A percentile compares a stretch with the other conserved stretches of the same genome.
phyloP scores from a whole-genome alignment of 2,888 invertebrate species.

The Amiota minor region DNA sequence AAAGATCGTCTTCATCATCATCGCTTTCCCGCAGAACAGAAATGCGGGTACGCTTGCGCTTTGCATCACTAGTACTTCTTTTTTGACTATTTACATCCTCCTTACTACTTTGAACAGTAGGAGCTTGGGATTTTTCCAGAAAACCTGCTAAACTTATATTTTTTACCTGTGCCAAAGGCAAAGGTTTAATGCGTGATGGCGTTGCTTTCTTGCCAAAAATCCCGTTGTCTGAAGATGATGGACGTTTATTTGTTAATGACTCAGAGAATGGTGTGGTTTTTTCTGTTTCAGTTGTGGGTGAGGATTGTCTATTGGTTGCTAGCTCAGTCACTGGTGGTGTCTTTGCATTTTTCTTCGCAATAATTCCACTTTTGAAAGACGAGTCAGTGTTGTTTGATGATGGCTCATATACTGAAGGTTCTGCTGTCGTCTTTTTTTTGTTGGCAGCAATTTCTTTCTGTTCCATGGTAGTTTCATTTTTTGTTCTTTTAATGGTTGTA shows the following conservation, averaged over 20 bases:
- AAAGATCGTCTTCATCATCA: conserved; percentile 64
- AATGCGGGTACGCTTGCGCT: conserved; percentile 59
- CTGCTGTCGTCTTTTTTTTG: conserved; percentile 32
- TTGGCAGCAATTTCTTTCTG: not conserved
- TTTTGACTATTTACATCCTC: not conserved
- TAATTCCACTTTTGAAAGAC: not conserved
- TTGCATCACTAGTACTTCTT: conserved; percentile 19
- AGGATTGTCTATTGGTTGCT: not conserved
- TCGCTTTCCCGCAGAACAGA: conserved; percentile 62
- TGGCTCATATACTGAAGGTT: not conserved
- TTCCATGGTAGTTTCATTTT: not conserved
- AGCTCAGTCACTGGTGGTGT: not conserved
- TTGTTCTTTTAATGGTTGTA: not conserved
- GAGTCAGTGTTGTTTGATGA: too few species aligned
- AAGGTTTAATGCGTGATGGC: conserved; percentile 11
- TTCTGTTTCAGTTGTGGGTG: not conserved
- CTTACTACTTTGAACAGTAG: not conserved
- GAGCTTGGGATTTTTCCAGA: conserved; percentile 55
- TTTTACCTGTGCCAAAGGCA: conserved; percentile 24
- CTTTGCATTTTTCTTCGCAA: not conserved
- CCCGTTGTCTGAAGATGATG: not conserved
- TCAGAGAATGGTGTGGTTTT: not conserved
- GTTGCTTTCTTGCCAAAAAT: not conserved
- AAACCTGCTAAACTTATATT: conserved; percentile 52
- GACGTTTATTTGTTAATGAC: not conserved